phyloP scores from a whole-genome alignment of 37 sponge, comb jelly and placozoan species.

The Crambe crambe region DNA sequence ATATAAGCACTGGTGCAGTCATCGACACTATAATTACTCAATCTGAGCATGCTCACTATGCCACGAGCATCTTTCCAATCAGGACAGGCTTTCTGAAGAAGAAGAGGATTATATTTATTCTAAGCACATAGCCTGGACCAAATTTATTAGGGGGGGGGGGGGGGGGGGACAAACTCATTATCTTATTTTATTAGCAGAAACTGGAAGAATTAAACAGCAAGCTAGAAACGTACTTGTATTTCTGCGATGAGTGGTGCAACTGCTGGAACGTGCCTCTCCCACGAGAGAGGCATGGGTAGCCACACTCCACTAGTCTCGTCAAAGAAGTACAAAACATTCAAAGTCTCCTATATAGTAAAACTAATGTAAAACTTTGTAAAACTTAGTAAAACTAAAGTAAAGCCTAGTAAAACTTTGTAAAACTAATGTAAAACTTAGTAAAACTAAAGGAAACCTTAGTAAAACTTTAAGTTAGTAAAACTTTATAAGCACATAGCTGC shows the following conservation, averaged over 20 bases:
- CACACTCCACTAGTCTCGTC: slow-evolving; percentile 57
- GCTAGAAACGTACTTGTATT: slow-evolving; percentile 74
- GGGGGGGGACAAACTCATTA: too few relatives aligned
- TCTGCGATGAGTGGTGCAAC: slow-evolving; percentile 45
- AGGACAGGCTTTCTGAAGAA: slow-evolving; percentile 51
- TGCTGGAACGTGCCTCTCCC: slow-evolving; percentile 75
- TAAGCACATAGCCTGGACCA: too few relatives aligned
- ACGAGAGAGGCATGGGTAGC: slow-evolving; percentile 78
- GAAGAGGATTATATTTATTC: not conserved
- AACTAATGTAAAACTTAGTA: too few relatives aligned
- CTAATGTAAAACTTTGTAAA: too few relatives aligned
- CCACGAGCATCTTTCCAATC: slow-evolving; percentile 70
- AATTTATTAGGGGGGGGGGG: too few relatives aligned
- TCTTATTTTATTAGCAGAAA: too few relatives aligned
- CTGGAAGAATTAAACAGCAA: too few relatives aligned
- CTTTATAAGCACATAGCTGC: too few relatives aligned
- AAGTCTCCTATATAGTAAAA: slow-evolving; percentile 30
- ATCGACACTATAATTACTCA: slow-evolving; percentile 70
- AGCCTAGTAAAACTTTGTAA: too few relatives aligned
- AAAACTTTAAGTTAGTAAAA: too few relatives aligned
- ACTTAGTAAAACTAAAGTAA: too few relatives aligned
- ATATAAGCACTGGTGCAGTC: slow-evolving; percentile 56
- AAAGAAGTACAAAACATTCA: slow-evolving; percentile 73
- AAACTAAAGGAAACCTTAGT: too few relatives aligned
- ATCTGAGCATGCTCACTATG: slow-evolving; percentile 67